phyloP scores from a whole-genome alignment of 2,888 invertebrate genomes.

The Ectemnius continuus region DNA sequence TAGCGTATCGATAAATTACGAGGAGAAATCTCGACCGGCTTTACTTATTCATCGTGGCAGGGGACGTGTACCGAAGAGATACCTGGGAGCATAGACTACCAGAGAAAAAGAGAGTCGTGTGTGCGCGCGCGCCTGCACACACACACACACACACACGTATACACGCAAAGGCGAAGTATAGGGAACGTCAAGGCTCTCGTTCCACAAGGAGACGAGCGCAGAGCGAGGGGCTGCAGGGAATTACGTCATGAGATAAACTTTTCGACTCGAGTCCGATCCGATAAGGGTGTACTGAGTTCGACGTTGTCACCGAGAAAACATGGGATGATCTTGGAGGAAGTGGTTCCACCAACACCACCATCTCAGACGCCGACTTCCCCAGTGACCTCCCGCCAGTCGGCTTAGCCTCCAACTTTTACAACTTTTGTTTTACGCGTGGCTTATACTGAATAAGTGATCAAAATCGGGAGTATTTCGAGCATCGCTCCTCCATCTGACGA shows the following conservation, averaged over 20 bases:
- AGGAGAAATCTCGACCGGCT: constrained; percentile 49
- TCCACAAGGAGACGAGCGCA: constrained; percentile 22
- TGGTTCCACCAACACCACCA: constrained; percentile 24
- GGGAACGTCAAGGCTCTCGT: constrained; percentile 9
- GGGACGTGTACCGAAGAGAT: not conserved
- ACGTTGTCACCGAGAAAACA: constrained; percentile 65
- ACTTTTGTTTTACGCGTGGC: constrained; percentile 21
- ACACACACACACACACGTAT: too few relatives aligned
- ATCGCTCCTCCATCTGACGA: not conserved
- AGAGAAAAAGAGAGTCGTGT: not conserved
- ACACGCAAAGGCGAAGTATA: constrained; percentile 1
- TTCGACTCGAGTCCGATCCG: constrained; percentile 64
- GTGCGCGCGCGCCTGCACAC: too few relatives aligned
- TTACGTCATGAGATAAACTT: constrained; percentile 53
- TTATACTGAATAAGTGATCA: constrained; percentile 40
- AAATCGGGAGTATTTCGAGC: not conserved
- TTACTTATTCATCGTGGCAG: constrained; percentile 65
- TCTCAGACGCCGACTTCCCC: not conserved
- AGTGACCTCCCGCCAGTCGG: not conserved
- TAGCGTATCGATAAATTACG: constrained; percentile 61
- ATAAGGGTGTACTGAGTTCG: constrained; percentile 65
- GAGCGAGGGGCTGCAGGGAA: constrained; percentile 31
- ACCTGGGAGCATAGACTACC: not conserved
- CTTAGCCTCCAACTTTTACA: constrained; percentile 36
- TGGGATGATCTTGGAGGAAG: constrained; percentile 57